A percentile compares a stretch with the other conserved stretches of the same genome.
These are phyloP conservation scores for Catamblyrhynchus diadema DNA, from an alignment of 2,797 vertebrate genomes.

Conservation along the genomic window DNA sequence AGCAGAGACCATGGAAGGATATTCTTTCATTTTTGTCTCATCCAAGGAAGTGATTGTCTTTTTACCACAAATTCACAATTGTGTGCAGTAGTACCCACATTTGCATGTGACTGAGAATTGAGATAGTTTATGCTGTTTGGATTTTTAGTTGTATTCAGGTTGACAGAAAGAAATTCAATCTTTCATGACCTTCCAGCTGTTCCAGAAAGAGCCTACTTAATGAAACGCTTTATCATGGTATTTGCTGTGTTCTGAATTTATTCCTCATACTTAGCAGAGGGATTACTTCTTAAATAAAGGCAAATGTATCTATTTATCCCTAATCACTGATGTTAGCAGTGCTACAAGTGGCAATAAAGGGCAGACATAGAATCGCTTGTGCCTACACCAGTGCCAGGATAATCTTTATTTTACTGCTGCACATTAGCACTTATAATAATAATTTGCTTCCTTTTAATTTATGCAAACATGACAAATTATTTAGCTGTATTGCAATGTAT, in stretches of 20 bases:
- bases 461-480: not conserved
- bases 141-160: not conserved
- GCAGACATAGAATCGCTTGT: not conserved
- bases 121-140: not conserved
- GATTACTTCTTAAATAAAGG: not conserved
- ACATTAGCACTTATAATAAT: not conserved
- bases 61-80: not conserved
- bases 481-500: not conserved
- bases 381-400: not conserved
- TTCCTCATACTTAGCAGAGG: not conserved
- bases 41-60: not conserved
- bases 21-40: not conserved
- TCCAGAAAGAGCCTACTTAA: not conserved
- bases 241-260: not conserved
- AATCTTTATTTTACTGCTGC: not conserved
- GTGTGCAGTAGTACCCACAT: accelerated
- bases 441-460: not conserved
- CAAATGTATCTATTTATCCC: not conserved
- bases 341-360: not conserved
- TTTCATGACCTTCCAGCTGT: not conserved
- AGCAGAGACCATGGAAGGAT: not conserved
- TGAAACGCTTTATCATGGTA: not conserved
- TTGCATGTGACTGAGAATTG: not conserved
- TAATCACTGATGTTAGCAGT: not conserved
- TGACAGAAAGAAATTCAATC: not conserved